Conservation (phyloP, 2,797 vertebrate species). For the Hypotaenidia okinawae region DNA sequence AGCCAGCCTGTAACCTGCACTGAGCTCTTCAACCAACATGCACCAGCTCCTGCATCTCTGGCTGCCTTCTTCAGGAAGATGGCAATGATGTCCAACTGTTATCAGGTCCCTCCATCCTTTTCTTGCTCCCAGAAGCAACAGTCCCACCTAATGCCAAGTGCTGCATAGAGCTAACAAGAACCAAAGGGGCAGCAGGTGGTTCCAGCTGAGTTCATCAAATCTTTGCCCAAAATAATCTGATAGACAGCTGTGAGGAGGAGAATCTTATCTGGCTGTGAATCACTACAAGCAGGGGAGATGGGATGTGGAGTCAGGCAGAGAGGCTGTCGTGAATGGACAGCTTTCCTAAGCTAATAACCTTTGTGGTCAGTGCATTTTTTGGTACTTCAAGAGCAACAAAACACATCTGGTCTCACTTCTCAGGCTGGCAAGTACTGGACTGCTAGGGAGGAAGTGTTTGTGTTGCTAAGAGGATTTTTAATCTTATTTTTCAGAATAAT, state of each 20-base stretch:
- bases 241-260: conserved; percentile 18
- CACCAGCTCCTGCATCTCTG: neutral
- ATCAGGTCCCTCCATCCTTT: neutral
- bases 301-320: conserved; percentile 6
- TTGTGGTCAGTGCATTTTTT: neutral
- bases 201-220: conserved; percentile 38
- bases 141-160: neutral
- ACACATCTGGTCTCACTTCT: conserved; percentile 47
- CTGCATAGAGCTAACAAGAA: neutral
- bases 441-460: conserved; percentile 29
- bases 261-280: conserved; percentile 23
- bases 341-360: conserved; percentile 34
- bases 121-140: neutral
- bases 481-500: conserved; percentile 21
- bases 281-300: neutral
- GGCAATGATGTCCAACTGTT: neutral
- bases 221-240: conserved; percentile 26
- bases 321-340: conserved; percentile 39
- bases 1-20: neutral
- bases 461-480: conserved; percentile 31
- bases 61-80: neutral
- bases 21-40: neutral
- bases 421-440: conserved; percentile 16
- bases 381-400: conserved; percentile 26
- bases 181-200: conserved; percentile 47